These are phyloP conservation scores for Schizotus pectinicornis DNA, from an alignment of 2,888 invertebrate species.

Conservation along the genomic window DNA sequence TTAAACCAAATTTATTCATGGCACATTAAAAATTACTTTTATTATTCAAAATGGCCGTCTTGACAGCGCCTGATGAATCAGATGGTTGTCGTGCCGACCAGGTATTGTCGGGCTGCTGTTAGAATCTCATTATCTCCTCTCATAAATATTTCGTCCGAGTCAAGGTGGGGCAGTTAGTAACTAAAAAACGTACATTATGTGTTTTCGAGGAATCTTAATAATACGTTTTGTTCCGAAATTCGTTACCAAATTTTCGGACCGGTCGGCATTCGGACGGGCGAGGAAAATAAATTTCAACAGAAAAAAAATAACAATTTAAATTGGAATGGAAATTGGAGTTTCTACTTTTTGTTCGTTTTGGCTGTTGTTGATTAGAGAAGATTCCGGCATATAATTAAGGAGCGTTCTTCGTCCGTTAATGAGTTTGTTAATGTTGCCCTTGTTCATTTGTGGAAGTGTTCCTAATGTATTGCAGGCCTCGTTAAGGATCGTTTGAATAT, in stretches of 20 bases:
- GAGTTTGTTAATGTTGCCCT: constrained; percentile 29
- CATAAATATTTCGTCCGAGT: constrained; percentile 44
- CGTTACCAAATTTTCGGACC: constrained; percentile 24
- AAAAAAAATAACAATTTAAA: constrained; percentile 25
- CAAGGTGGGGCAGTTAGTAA: constrained; percentile 43
- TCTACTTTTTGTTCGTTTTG: constrained; percentile 7
- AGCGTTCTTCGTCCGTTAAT: constrained; percentile 28
- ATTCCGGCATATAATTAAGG: constrained; percentile 33
- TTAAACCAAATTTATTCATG: constrained; percentile 26
- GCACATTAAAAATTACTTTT: constrained; percentile 42
- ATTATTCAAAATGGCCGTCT: constrained; percentile 48
- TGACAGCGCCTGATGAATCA: constrained; percentile 40
- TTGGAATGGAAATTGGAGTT: constrained; percentile 24
- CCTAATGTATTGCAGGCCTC: constrained; percentile 17
- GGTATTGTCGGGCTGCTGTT: constrained; percentile 39
- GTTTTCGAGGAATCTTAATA: constrained; percentile 48
- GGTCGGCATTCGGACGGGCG: constrained; percentile 9
- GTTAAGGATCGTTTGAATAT: constrained; percentile 12
- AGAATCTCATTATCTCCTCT: constrained; percentile 48
- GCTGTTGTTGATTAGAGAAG: constrained; percentile 21
- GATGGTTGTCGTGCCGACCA: constrained; percentile 29
- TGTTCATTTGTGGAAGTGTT: constrained; percentile 26
- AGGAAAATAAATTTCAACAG: constrained; percentile 6
- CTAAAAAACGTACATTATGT: constrained; percentile 45
- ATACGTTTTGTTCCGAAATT: constrained; percentile 34